A percentile compares a stretch with the other conserved stretches of the same genome.
These are phyloP conservation scores for Ellobius talpinus DNA, from an alignment of 2,113 vertebrate species.

Conservation along the genomic window DNA sequence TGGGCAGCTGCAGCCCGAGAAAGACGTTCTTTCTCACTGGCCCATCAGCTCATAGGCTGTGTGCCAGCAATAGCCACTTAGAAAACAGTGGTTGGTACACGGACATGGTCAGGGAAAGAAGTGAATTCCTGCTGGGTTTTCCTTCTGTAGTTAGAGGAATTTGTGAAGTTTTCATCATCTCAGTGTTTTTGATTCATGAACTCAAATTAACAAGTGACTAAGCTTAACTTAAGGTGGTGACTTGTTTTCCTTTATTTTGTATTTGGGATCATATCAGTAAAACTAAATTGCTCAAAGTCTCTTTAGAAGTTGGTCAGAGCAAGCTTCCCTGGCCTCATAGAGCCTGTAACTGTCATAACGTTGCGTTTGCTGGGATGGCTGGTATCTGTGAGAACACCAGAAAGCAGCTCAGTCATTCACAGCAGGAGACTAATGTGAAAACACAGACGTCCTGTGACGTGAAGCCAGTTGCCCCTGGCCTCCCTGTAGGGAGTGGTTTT, in stretches of 20 bases:
- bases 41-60: slow-evolving; percentile 64
- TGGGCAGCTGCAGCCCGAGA: slow-evolving; percentile 82
- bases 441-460: not conserved
- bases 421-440: not conserved
- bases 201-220: slow-evolving; percentile 30
- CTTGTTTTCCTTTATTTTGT: slow-evolving; percentile 2
- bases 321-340: not conserved
- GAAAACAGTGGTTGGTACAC: not conserved
- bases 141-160: not conserved
- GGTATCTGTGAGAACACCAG: not conserved
- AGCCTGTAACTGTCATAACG: not conserved
- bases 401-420: not conserved
- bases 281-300: not conserved
- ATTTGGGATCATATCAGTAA: slow-evolving; percentile 56
- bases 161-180: slow-evolving; percentile 56
- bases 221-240: slow-evolving; percentile 4
- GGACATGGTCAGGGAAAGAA: not conserved
- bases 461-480: not conserved
- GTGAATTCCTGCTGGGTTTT: not conserved
- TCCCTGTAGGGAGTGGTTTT: not conserved
- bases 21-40: slow-evolving; percentile 76
- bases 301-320: slow-evolving; percentile 46
- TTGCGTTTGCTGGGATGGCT: not conserved
- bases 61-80: slow-evolving; percentile 30
- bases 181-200: slow-evolving; percentile 32